These are phyloP conservation scores for Atlantisia rogersi DNA, from an alignment of 2,113 vertebrate species.

Conservation along the genomic window DNA sequence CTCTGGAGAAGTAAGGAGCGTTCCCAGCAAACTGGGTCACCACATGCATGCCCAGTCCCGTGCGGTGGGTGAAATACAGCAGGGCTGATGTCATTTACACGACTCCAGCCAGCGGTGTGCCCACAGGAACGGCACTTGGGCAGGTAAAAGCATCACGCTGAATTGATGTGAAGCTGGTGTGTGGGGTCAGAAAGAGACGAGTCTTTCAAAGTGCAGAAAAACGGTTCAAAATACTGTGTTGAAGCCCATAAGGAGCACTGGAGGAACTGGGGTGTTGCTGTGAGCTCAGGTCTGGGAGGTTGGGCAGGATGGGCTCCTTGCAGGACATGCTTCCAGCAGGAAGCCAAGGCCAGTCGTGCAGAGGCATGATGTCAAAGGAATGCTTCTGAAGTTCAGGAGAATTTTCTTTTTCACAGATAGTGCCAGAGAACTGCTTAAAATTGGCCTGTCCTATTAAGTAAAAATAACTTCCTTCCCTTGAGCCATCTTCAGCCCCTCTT, in stretches of 20 bases:
- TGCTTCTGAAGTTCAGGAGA: neutral
- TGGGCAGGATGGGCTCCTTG: neutral
- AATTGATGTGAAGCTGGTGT: neutral
- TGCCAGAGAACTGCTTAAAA: neutral
- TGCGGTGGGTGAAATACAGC: neutral
- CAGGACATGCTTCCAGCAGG: fast-evolving
- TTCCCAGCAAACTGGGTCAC: conserved; percentile 9
- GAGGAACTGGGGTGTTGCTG: neutral
- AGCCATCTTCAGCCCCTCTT: neutral
- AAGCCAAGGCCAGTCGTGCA: neutral
- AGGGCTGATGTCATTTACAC: neutral
- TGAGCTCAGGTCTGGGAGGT: neutral
- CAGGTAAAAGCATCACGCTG: neutral
- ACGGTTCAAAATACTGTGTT: fast-evolving
- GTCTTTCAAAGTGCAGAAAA: neutral
- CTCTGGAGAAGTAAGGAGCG: neutral
- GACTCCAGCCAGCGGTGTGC: fast-evolving
- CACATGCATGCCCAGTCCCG: neutral
- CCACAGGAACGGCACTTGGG: neutral
- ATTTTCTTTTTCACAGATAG: neutral
- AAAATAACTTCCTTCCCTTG: conserved; percentile 38
- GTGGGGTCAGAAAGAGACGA: neutral
- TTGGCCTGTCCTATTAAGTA: conserved; percentile 36
- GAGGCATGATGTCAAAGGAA: neutral
- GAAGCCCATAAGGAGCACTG: neutral